Evolutionary conservation across 2,113 vertebrate genomes (phyloP).

Genomic region (Aleadryas rufinucha): DNA sequence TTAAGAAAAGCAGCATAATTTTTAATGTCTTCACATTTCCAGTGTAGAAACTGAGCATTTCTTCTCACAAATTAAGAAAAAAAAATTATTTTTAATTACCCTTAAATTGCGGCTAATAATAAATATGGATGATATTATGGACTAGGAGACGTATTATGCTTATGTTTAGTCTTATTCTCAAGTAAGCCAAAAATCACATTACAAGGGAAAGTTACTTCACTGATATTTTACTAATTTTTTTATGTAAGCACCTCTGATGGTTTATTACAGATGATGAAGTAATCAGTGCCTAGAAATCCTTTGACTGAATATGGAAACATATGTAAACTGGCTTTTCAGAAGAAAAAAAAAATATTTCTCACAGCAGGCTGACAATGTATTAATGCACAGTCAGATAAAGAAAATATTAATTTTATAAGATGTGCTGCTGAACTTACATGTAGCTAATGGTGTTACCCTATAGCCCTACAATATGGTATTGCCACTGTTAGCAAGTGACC

Average conservation of each 20-base stretch:
- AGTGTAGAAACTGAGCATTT: not conserved
- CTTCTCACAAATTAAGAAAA: not conserved
- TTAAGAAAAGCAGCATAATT: not conserved
- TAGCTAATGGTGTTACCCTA: not conserved
- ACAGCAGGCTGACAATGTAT: not conserved
- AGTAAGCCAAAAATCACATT: not conserved
- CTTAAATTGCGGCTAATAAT: not conserved
- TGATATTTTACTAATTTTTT: not conserved
- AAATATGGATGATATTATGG: accelerated
- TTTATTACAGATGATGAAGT: not conserved
- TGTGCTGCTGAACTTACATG: not conserved
- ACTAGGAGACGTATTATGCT: not conserved
- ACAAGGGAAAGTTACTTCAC: not conserved
- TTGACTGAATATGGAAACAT: not conserved
- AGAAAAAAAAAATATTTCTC: not conserved
- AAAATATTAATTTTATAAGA: not conserved
- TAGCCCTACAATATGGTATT: not conserved
- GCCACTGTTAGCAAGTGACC: not conserved
- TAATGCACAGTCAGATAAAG: not conserved
- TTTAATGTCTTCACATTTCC: not conserved
- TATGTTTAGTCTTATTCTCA: not conserved
- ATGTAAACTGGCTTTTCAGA: not conserved
- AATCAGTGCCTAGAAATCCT: not conserved
- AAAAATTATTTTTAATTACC: not conserved
- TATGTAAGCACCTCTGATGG: not conserved